Conservation (phyloP, 2,888 invertebrate genomes). For the Drosophila histrio region DNA sequence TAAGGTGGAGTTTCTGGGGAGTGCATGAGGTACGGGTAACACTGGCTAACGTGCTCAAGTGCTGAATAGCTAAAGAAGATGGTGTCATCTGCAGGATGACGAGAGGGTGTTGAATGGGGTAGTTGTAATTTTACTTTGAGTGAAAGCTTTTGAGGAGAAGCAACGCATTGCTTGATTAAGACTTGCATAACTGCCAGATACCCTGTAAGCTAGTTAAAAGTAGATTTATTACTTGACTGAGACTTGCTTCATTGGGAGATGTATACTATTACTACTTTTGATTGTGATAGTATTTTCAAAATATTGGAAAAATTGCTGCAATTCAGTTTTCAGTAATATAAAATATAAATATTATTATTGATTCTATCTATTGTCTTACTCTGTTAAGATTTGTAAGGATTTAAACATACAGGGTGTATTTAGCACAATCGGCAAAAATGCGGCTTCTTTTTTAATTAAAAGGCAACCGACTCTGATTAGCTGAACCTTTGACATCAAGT, state of each 20-base stretch:
- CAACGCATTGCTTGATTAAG: background rate
- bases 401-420: background rate
- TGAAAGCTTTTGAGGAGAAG: background rate
- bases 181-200: background rate
- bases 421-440: background rate
- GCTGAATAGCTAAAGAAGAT: conserved; percentile 35
- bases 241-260: no score
- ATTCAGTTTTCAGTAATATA: no score
- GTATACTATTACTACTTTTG: no score
- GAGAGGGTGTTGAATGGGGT: background rate
- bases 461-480: conserved; percentile 38
- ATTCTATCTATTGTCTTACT: no score
- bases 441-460: conserved; percentile 11
- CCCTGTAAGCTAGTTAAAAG: background rate
- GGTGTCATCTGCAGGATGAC: conserved; percentile 14
- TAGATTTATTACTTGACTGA: no score
- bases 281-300: no score
- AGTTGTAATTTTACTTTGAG: conserved; percentile 22
- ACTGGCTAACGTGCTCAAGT: conserved; percentile 69
- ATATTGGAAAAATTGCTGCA: no score
- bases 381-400: background rate
- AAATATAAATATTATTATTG: no score
- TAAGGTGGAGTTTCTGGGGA: conserved; percentile 5
- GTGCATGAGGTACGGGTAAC: conserved; percentile 1
- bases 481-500: conserved; percentile 11